Percentiles rank a stretch among this genome's conserved stretches.
Evolutionary conservation across 2,797 vertebrate genomes (phyloP).

Genomic region (Artibeus jamaicensis): DNA sequence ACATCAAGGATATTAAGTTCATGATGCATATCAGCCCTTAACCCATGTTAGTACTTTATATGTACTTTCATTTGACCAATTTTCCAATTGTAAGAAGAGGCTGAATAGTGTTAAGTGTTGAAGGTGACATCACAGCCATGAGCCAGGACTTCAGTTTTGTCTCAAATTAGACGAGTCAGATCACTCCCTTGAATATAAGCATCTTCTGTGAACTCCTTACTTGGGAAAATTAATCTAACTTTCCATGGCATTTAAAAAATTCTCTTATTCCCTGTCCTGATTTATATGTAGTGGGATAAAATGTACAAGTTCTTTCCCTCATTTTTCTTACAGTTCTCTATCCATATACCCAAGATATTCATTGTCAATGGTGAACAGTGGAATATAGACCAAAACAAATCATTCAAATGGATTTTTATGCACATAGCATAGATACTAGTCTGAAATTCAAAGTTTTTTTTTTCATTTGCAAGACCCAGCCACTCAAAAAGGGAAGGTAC

Average conservation of each 20-base stretch:
- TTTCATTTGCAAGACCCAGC: not conserved
- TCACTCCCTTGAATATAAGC: not conserved
- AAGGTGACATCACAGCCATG: not conserved
- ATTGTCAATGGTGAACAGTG: not conserved
- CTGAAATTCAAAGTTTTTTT: slow-evolving; percentile 13
- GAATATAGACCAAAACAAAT: not conserved
- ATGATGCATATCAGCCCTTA: not conserved
- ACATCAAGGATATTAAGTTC: not conserved
- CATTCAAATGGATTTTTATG: slow-evolving; percentile 48
- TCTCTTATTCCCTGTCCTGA: not conserved
- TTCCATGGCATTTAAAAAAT: slow-evolving; percentile 40
- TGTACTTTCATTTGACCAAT: not conserved
- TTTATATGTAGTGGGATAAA: slow-evolving; percentile 42
- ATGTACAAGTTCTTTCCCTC: slow-evolving; percentile 8
- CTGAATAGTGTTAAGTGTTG: not conserved
- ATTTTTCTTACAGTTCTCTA: slow-evolving; percentile 48
- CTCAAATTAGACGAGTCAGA: slow-evolving; percentile 1
- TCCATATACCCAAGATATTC: not conserved
- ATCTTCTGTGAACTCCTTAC: not conserved
- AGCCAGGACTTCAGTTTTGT: not conserved
- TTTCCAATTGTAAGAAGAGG: not conserved
- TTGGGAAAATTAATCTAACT: slow-evolving; percentile 33
- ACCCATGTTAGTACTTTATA: not conserved
- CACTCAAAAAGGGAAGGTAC: not conserved
- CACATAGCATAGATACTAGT: not conserved